Evolutionary conservation across 2,797 vertebrate genomes (phyloP).

Genomic region (Sebastes reedi): DNA sequence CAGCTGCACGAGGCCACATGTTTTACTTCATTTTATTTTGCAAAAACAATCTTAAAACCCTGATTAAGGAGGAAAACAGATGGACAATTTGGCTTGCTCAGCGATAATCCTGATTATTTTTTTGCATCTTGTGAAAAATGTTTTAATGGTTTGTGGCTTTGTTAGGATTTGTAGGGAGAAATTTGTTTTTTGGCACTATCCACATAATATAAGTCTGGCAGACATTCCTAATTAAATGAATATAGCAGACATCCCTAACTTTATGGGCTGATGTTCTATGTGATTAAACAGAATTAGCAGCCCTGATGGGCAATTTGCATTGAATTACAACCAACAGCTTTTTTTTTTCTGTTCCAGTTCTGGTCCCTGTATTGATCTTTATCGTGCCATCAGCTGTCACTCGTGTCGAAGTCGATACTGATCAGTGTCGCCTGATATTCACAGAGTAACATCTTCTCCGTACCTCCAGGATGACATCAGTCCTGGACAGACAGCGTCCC

Average conservation of each 20-base stretch:
- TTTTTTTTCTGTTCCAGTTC: neutral
- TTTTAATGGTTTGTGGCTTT: neutral
- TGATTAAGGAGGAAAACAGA: neutral
- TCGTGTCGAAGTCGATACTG: neutral
- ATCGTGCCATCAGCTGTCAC: neutral
- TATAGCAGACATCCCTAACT: neutral
- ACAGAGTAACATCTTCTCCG: neutral
- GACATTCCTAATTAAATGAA: neutral
- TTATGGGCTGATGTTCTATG: neutral
- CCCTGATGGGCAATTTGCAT: neutral
- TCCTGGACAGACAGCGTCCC: conserved; percentile 88
- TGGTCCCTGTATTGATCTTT: neutral
- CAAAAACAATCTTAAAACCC: neutral
- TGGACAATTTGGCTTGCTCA: neutral
- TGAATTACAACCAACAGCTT: neutral
- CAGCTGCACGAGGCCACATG: neutral
- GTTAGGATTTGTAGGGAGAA: neutral
- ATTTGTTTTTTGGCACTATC: neutral
- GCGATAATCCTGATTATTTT: neutral
- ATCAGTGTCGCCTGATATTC: neutral
- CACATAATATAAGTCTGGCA: neutral
- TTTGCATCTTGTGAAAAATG: neutral
- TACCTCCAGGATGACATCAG: conserved; percentile 89
- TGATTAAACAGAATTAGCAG: neutral
- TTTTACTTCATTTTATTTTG: neutral